phyloP scores from a whole-genome alignment of 2,113 vertebrate genomes.

The Rhea americana region DNA sequence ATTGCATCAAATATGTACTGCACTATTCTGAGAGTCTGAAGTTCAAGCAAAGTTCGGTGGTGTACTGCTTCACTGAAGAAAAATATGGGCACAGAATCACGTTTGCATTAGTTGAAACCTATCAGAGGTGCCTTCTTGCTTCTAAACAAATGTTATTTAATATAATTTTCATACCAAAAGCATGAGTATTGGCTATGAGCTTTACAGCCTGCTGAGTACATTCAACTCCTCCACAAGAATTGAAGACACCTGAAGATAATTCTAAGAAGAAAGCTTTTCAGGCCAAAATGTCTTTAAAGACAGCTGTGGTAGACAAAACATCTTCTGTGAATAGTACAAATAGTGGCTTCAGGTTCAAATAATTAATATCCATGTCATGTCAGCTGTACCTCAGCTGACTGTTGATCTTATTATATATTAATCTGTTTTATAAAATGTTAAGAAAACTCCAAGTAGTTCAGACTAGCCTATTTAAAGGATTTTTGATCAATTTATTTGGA shows the following conservation, averaged over 20 bases:
- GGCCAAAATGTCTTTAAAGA: neutral
- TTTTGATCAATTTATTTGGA: neutral
- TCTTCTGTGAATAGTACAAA: neutral
- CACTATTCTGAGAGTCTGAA: conserved; percentile 21
- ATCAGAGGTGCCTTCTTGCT: conserved; percentile 37
- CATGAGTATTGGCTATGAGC: neutral
- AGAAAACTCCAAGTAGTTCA: neutral
- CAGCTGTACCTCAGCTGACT: neutral
- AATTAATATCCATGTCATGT: neutral
- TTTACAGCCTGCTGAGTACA: neutral
- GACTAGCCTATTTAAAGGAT: neutral
- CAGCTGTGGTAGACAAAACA: neutral
- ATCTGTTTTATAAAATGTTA: neutral
- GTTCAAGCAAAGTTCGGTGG: conserved; percentile 75
- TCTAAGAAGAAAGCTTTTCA: neutral
- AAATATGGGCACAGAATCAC: conserved; percentile 26
- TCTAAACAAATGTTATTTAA: neutral
- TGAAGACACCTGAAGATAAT: conserved; percentile 42
- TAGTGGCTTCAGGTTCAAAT: neutral
- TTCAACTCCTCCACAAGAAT: conserved; percentile 28
- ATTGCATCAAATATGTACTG: conserved; percentile 52
- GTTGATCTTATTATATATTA: neutral
- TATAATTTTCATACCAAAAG: neutral
- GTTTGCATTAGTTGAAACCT: conserved; percentile 41
- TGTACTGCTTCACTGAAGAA: conserved; percentile 33